phyloP scores from a whole-genome alignment of 2,888 invertebrate species.

The Ptycholaimellus sp. region DNA sequence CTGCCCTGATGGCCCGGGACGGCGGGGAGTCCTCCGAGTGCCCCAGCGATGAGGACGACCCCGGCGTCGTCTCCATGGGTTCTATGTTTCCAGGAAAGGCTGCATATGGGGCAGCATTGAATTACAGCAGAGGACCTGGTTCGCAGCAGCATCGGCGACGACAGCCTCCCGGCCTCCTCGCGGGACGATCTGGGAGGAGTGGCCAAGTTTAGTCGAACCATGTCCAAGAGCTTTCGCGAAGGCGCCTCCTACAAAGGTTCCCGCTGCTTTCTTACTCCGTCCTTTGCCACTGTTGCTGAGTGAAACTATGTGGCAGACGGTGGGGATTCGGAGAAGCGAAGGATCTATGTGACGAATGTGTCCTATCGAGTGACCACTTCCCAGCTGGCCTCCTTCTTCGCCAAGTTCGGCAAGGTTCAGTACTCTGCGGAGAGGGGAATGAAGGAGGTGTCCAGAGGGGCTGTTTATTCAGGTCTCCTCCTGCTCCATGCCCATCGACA shows the following conservation, averaged over 20 bases:
- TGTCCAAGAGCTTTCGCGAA: too few species aligned
- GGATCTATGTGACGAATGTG: slow-evolving; percentile 19
- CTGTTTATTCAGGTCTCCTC: slow-evolving; percentile 10
- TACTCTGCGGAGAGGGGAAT: background rate
- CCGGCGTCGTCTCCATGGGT: slow-evolving; percentile 6
- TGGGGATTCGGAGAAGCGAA: slow-evolving; percentile 8
- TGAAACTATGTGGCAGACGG: too few species aligned
- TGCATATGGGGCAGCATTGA: slow-evolving; percentile 11
- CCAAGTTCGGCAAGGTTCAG: slow-evolving; percentile 21
- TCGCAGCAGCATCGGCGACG: background rate
- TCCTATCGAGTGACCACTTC: slow-evolving; percentile 18
- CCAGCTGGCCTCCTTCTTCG: slow-evolving; percentile 22
- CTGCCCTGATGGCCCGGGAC: slow-evolving; percentile 17
- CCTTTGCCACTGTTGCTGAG: too few species aligned
- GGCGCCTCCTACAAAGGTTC: too few species aligned
- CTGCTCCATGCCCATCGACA: slow-evolving; percentile 18
- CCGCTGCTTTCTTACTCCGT: too few species aligned
- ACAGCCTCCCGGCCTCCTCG: too few species aligned
- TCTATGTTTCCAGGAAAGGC: slow-evolving; percentile 4
- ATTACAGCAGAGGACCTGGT: slow-evolving; percentile 1
- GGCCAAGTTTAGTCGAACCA: too few species aligned
- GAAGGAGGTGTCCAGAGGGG: background rate
- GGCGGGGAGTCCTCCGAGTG: background rate
- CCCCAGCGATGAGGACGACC: slow-evolving; percentile 13
- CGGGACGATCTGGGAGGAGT: too few species aligned